Percentiles rank a stretch among this genome's conserved stretches.
Conservation (phyloP, 2,888 invertebrate species). For the Apantesis nais region DNA sequence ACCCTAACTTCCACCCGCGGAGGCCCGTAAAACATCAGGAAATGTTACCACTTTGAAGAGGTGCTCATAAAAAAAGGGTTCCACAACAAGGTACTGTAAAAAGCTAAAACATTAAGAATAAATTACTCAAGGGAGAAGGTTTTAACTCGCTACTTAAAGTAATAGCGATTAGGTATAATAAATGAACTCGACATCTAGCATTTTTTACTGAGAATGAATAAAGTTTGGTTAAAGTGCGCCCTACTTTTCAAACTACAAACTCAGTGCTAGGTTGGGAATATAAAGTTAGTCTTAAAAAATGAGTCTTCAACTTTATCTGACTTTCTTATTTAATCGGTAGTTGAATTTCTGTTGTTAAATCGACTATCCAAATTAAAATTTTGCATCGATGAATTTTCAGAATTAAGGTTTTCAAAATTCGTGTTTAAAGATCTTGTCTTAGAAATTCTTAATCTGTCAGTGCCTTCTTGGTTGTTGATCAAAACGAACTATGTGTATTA, state of each 20-base stretch:
- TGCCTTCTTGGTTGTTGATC: background rate
- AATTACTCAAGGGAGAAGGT: slow-evolving; percentile 12
- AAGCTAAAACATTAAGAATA: slow-evolving; percentile 8
- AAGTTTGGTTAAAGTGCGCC: background rate
- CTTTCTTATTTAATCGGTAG: background rate
- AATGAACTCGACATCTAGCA: slow-evolving; percentile 1
- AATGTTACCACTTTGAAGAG: slow-evolving; percentile 12
- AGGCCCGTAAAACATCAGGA: slow-evolving; percentile 27
- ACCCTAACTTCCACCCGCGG: slow-evolving; percentile 25
- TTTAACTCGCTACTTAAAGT: slow-evolving; percentile 1
- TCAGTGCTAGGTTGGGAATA: background rate
- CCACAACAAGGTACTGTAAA: slow-evolving; percentile 4
- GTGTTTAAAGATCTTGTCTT: too few relatives aligned
- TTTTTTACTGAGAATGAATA: background rate
- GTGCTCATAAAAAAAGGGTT: slow-evolving; percentile 23
- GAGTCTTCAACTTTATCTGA: background rate
- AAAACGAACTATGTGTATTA: background rate
- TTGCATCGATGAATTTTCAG: background rate
- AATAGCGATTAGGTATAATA: slow-evolving; percentile 7
- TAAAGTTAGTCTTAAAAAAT: background rate
- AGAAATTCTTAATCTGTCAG: background rate
- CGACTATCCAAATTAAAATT: background rate
- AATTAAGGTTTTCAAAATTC: background rate
- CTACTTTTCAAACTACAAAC: background rate
- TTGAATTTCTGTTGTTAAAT: background rate